These are phyloP conservation scores for Plecturocebus donacophilus DNA, from an alignment of 2,113 vertebrate species.

Conservation along the genomic window DNA sequence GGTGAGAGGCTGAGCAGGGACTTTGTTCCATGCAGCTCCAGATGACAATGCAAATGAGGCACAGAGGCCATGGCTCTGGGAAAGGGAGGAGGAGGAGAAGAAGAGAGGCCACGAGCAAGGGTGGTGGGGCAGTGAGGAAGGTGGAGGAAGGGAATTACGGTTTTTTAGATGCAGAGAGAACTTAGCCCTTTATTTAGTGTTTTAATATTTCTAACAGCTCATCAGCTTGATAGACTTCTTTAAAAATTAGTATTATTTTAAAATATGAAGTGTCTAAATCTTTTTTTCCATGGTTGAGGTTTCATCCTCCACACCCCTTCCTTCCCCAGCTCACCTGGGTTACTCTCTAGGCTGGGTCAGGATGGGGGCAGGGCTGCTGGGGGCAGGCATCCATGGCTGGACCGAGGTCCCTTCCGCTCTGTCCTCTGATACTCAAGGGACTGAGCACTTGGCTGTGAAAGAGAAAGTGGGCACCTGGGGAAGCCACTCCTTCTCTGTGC, in stretches of 20 bases:
- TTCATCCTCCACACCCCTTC: not conserved
- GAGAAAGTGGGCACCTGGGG: not conserved
- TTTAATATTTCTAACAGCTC: not conserved
- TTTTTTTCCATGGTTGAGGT: not conserved
- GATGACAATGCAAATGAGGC: not conserved
- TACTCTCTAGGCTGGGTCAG: not conserved
- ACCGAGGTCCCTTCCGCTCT: not conserved
- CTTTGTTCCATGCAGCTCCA: not conserved
- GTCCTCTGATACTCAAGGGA: not conserved
- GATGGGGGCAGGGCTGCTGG: not conserved
- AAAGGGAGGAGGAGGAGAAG: too few species aligned
- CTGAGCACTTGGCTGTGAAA: too few species aligned
- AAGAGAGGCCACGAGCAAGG: not conserved
- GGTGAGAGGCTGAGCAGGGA: not conserved
- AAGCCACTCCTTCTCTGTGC: rapidly evolving
- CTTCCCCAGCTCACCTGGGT: not conserved
- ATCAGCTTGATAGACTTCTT: not conserved
- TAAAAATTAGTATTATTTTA: not conserved
- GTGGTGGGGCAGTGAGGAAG: not conserved
- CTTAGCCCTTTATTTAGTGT: not conserved
- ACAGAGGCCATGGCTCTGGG: not conserved
- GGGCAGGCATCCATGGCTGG: too few species aligned
- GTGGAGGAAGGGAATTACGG: not conserved
- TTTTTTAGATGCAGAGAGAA: not conserved
- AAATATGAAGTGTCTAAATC: not conserved